Evolutionary conservation across 2,888 invertebrate genomes (phyloP), one percentile per base, ranked within the genome.

Genomic region (Hyalella azteca): DNA sequence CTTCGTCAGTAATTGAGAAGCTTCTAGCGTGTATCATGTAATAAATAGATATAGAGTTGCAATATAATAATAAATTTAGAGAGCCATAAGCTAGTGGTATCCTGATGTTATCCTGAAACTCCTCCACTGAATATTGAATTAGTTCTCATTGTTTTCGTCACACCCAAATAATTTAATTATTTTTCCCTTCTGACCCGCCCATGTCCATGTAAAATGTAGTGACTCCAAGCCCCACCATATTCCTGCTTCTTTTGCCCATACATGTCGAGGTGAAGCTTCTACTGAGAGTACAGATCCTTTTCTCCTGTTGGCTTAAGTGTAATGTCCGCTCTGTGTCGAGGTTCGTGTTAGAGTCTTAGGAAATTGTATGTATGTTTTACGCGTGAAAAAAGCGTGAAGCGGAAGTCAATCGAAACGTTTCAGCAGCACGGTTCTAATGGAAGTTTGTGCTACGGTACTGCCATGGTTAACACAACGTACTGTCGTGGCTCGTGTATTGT

Each of bases 11-110:
- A 29, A 32, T 29, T 66, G 66, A 66, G 66, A 66, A 66, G 66
- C 66, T 66, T 66, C 66, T 66, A 66, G 66, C 66, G 66, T 66
- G 66, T 66, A 66, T 66, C 66, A 66, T 66, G 66, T 66, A 66
- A 66, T 66, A 66, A 66, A 66, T 66, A 66, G 66, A 32, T 66
- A 66, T 66, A 66, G 66, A 66, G 29, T 66, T 66, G 66, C 66
- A 32, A 66, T 66, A 66, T 66, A 66, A 66, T 32, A 66, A 66
- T 66, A 66, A 66, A 66, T 66, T n/a, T 66, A 66, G 32, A 66
- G 66, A 32, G 32, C 66, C 54, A 54, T 54, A 54, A 54, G 54
- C 54, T 54, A 54, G 54, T 26, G 54, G 29, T 54, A 54, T 19
- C 54, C 54, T 54, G 54, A 54, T 54, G 54, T 54, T 13, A 29